phyloP scores from a whole-genome alignment of 2,888 invertebrate species.

The Parochlus steinenii region DNA sequence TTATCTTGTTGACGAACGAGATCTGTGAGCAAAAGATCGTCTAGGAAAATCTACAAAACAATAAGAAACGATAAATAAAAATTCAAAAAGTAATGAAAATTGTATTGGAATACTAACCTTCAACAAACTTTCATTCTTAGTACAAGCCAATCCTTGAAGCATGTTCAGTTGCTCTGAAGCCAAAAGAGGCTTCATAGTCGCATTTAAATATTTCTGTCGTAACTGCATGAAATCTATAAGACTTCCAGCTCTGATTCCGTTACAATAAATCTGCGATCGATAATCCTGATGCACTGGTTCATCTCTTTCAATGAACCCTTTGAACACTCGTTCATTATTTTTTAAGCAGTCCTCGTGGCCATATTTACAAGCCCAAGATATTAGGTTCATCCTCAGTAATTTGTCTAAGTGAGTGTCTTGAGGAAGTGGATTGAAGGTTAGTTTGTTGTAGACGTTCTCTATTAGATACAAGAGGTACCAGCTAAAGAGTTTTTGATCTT shows the following conservation, averaged over 20 bases:
- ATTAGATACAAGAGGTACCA: constrained; percentile 33
- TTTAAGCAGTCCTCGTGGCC: constrained; percentile 39
- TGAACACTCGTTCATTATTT: constrained; percentile 23
- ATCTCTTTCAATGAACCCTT: background rate
- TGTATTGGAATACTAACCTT: constrained; percentile 31
- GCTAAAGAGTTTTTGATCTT: constrained; percentile 17
- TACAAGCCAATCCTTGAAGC: constrained; percentile 50
- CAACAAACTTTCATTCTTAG: constrained; percentile 36
- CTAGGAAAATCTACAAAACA: constrained; percentile 11
- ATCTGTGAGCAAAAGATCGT: constrained; percentile 13
- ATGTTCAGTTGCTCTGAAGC: constrained; percentile 52
- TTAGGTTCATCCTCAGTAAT: constrained; percentile 39
- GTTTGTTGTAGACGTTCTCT: constrained; percentile 29
- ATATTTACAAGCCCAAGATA: constrained; percentile 47
- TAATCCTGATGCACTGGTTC: constrained; percentile 39
- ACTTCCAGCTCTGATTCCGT: constrained; percentile 46
- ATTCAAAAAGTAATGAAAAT: too few relatives aligned
- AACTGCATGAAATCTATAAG: constrained; percentile 45
- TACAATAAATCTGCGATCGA: constrained; percentile 57
- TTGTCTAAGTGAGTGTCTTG: constrained; percentile 37
- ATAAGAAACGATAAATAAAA: background rate
- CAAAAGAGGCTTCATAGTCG: too few relatives aligned
- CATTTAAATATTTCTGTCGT: too few relatives aligned
- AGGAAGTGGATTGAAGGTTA: constrained; percentile 32
- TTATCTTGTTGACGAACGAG: constrained; percentile 27